Evolutionary conservation across 2,113 vertebrate species (phyloP).

Genomic region (Nannospalax galili): DNA sequence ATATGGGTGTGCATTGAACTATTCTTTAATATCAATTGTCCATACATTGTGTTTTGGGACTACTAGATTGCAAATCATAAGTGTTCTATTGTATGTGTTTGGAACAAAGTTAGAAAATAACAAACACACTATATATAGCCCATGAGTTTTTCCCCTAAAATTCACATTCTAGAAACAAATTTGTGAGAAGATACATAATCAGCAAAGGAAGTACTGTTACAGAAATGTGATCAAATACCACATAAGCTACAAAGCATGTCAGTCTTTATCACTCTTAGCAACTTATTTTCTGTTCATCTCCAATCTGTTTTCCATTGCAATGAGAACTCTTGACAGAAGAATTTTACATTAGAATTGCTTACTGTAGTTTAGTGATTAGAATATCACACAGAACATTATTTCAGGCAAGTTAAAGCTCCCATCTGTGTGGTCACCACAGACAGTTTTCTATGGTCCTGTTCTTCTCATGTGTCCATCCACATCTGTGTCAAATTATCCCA

Average conservation of each 20-base stretch:
- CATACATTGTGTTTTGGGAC: background rate
- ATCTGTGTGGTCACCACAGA: background rate
- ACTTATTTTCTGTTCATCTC: background rate
- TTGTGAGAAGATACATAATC: background rate
- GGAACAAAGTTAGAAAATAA: background rate
- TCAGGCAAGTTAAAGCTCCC: background rate
- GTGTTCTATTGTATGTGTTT: background rate
- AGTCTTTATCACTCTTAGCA: background rate
- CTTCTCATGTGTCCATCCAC: background rate
- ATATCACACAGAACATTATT: background rate
- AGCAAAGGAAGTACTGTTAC: background rate
- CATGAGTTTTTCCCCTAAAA: background rate
- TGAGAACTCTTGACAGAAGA: background rate
- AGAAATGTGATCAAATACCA: background rate
- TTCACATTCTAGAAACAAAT: background rate
- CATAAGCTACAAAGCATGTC: background rate
- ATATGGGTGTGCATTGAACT: background rate
- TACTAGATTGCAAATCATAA: background rate
- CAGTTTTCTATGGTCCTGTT: background rate
- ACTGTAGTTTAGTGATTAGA: background rate
- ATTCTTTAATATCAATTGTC: background rate
- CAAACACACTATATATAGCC: background rate
- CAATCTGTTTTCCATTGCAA: background rate
- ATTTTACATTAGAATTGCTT: background rate
- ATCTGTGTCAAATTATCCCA: background rate